phyloP scores from a whole-genome alignment of 1,140 invertebrate genomes.

The Sinella curviseta region DNA sequence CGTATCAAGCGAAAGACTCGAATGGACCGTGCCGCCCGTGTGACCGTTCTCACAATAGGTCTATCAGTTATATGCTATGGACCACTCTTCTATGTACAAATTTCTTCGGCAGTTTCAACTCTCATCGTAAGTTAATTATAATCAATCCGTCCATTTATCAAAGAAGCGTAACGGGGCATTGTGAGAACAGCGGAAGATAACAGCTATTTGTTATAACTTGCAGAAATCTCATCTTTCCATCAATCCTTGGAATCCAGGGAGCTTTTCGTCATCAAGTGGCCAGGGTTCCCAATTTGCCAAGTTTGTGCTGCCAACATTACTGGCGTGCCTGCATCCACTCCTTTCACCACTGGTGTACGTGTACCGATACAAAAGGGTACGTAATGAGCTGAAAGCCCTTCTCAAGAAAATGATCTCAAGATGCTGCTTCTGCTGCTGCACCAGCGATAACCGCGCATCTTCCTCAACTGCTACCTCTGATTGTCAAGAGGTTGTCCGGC shows the following conservation, averaged over 20 bases:
- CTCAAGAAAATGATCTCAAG: slow-evolving; percentile 11
- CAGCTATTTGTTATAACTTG: no score
- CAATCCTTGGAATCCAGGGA: no score
- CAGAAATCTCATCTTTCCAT: no score
- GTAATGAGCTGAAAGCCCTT: not conserved
- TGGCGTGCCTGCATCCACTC: slow-evolving; percentile 32
- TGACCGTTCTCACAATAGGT: slow-evolving; percentile 33
- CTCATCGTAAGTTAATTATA: slow-evolving; percentile 27
- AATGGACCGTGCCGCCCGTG: slow-evolving; percentile 34
- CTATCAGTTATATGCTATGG: slow-evolving; percentile 38
- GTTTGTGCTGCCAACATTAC: not conserved
- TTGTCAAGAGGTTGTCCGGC: not conserved
- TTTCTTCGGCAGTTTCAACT: slow-evolving; percentile 5
- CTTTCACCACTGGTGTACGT: slow-evolving; percentile 40
- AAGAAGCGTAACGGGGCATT: no score
- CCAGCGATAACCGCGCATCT: no score
- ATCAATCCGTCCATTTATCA: no score
- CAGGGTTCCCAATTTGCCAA: not conserved
- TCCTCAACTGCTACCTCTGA: not conserved
- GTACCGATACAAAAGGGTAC: slow-evolving; percentile 42
- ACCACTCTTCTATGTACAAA: slow-evolving; percentile 33
- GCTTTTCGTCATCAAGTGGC: not conserved
- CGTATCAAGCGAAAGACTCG: slow-evolving; percentile 24
- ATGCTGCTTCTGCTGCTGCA: not conserved
- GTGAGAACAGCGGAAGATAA: no score